Evolutionary conservation across 2,797 vertebrate genomes (phyloP), one percentile per base, ranked within the genome.

Genomic region (Semotilus atromaculatus): DNA sequence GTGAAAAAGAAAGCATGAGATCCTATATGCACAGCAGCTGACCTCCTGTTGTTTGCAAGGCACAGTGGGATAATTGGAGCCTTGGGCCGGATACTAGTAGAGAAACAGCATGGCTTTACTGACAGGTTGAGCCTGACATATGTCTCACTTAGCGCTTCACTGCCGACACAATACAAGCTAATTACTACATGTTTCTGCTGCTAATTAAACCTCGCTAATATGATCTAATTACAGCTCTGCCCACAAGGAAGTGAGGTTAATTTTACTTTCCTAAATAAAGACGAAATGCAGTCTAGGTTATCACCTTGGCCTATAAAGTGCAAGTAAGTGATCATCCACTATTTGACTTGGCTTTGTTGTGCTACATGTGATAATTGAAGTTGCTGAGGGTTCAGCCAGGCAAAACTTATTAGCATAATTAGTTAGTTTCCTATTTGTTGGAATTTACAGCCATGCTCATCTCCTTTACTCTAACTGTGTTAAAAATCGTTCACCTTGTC

Each of bases 121-220:
- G 87, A 90, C 87, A 90, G 76, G 62, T 81, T 80, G 71, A 81
- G 77, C 70, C 86, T 89, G 89, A 64, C 91, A 91, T 77, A 88
- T 91, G 92, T 90, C 91, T 90, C 60, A 51, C 88, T 84, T 89
- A 71, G 76, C 87, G 89, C 90, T 86, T 92, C 92, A 86, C 88
- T 89, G 87, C 90, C 88, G 88, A 91, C 88, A 88, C 48, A 73
- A 86, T 88, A 86, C 62, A 84, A 87, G 79, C 88, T 92, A 93
- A 94, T 94, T 93, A 91, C 91, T 90, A 89, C 89, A 88, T 91
- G 90, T 93, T 91, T 78, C 85, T 86, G 72, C 88, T 81, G 82
- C 90, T 94, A 93, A 94, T 95, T 92, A 93, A 88, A 58, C 78
- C 79, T 62, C 80, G 68, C 77, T 66, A 80, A 79, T 86, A 77